phyloP scores from a whole-genome alignment of 2,113 vertebrate species.

The Pseudopipra pipra region DNA sequence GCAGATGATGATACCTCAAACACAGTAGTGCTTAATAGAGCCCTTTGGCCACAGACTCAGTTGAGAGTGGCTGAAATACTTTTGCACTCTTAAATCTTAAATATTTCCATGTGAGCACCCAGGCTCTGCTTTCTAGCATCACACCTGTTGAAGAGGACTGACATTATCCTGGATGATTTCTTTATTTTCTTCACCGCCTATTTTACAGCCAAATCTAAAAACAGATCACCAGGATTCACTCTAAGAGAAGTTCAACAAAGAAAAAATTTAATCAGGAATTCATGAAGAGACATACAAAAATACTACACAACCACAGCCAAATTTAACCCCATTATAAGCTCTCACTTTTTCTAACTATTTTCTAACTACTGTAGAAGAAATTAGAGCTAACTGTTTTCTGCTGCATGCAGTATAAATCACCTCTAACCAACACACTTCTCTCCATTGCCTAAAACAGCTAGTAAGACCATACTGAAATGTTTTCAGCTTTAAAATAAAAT shows the following conservation, averaged over 20 bases:
- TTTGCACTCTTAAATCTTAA: background rate
- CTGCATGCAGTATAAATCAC: background rate
- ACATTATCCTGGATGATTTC: background rate
- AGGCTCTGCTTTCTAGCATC: background rate
- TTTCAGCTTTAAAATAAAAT: background rate
- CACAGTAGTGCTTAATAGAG: background rate
- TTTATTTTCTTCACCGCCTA: background rate
- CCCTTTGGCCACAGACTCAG: background rate
- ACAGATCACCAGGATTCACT: background rate
- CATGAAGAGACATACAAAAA: background rate
- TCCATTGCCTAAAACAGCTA: slow-evolving; percentile 7
- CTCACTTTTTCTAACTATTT: background rate
- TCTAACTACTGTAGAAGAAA: background rate
- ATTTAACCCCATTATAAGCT: background rate
- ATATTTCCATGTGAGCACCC: background rate
- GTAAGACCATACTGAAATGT: background rate
- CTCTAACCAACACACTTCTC: background rate
- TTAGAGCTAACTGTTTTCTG: background rate
- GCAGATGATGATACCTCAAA: background rate
- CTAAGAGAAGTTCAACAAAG: background rate
- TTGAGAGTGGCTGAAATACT: background rate
- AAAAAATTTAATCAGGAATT: background rate
- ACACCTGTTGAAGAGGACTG: background rate
- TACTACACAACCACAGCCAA: background rate
- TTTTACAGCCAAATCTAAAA: background rate